Percentiles rank a stretch among this genome's conserved stretches.
Conservation (phyloP, 2,888 invertebrate species). For the Panzeria rudis region DNA sequence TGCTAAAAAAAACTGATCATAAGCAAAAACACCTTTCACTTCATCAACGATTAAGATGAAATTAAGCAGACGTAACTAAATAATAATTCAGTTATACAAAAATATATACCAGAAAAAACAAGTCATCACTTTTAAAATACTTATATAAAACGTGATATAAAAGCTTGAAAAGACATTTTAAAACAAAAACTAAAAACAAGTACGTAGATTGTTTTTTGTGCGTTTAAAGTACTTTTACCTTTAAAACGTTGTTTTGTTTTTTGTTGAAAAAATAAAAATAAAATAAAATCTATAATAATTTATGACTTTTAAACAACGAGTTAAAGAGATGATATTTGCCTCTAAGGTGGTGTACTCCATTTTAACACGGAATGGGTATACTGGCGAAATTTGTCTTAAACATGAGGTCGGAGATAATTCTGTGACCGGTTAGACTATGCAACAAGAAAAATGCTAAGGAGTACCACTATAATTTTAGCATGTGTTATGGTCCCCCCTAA, state of each 20-base stretch:
- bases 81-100: not conserved
- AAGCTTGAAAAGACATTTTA: not conserved
- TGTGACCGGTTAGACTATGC: no score
- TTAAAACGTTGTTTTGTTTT: not conserved
- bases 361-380: no score
- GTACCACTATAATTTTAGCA: no score
- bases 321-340: no score
- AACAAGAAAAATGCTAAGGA: no score
- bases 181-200: not conserved
- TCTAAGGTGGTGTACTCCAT: no score
- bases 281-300: no score
- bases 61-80: slow-evolving; percentile 48
- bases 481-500: no score
- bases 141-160: not conserved
- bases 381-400: no score
- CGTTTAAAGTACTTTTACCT: not conserved
- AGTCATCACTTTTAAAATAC: slow-evolving; percentile 6
- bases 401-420: no score
- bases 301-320: no score
- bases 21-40: slow-evolving; percentile 60
- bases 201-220: not conserved
- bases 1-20: slow-evolving; percentile 4
- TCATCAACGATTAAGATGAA: slow-evolving; percentile 27
- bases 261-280: not conserved
- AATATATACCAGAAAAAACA: slow-evolving; percentile 2